phyloP scores from a whole-genome alignment of 1,140 invertebrate species.

The Drosophila chauvacae region DNA sequence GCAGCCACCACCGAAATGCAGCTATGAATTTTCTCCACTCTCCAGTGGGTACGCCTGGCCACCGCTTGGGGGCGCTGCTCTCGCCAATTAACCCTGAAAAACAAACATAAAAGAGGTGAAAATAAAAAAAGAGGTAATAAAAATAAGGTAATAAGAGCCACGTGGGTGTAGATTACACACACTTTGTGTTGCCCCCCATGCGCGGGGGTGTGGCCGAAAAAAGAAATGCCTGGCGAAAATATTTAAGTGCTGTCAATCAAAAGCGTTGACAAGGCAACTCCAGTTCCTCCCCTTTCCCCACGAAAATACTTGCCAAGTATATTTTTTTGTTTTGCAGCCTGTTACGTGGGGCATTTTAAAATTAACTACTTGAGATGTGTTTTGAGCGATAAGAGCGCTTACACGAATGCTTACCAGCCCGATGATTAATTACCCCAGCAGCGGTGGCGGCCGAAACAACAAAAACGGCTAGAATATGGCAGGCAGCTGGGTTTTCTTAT shows the following conservation, averaged over 20 bases:
- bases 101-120: not conserved
- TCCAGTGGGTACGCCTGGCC: conserved; percentile 49
- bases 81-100: conserved; percentile 28
- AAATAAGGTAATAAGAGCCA: conserved; percentile 3
- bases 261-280: conserved; percentile 60
- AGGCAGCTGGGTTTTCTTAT: conserved; percentile 69
- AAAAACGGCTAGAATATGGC: conserved; percentile 62
- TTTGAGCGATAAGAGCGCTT: conserved; percentile 76
- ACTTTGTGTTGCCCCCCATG: not conserved
- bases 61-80: conserved; percentile 60
- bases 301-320: not conserved
- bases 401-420: conserved; percentile 80
- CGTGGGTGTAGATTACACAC: conserved; percentile 31
- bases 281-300: not conserved
- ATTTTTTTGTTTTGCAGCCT: conserved; percentile 41
- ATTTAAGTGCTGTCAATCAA: conserved; percentile 76
- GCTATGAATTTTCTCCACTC: conserved; percentile 21
- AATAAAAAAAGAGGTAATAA: not conserved
- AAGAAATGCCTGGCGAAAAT: conserved; percentile 70
- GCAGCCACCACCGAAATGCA: conserved; percentile 62
- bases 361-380: conserved; percentile 81
- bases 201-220: conserved; percentile 34
- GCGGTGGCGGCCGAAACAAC: conserved; percentile 13
- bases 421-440: conserved; percentile 73
- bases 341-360: conserved; percentile 75